Base-by-base conservation (phyloP, 1,140 invertebrate species). In the Drosophila sp. region DNA sequence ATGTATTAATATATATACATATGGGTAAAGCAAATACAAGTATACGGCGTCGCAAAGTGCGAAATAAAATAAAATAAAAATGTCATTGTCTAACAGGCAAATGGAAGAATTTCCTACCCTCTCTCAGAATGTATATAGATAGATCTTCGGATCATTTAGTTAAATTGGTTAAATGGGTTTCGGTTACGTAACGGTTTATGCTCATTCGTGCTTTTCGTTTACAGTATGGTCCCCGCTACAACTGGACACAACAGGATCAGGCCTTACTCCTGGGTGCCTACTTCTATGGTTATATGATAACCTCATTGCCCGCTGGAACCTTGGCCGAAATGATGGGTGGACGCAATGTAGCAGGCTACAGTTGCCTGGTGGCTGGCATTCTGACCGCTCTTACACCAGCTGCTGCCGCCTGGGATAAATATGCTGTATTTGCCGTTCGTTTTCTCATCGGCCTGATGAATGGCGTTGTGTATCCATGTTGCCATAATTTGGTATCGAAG, bases 241-340 rank as follows among this genome's bases (percentile, higher is more conserved):
- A 94, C 41, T 95, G 95, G 95, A 92, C 92, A 62, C 91, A 93
- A 66, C 90, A 92, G 54, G 90, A 94, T 58, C 95, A 96, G 93
- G 95, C 95, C 0, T 72, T 94, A 0, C 92, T 96, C 23, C 74
- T 96, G 30, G 93, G 94, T 1, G 93, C 94, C 1, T 96, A 96
- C 79, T 96, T 96, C 86, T 96, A 94, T 93, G 96, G 91, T 3
- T 95, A 93, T 72, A 92, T 94, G 61, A 90, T 94, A 70, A 94
- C 90, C 4, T 94, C 82, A 67, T 86, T 96, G 66, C 94, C 95
- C 0, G 95, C 95, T 5, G 96, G 96, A 1, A 93, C 94, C 3
- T 91, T 97, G 32, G 96, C 96, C 2, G 96, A 97, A 78, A 93
- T 94, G 79, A 96, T 95, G 79, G 96, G 96, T 1, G 95, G 96